These are phyloP conservation scores for Lepidotrigona ventralis DNA, from an alignment of 1,140 invertebrate genomes.

Conservation along the genomic window DNA sequence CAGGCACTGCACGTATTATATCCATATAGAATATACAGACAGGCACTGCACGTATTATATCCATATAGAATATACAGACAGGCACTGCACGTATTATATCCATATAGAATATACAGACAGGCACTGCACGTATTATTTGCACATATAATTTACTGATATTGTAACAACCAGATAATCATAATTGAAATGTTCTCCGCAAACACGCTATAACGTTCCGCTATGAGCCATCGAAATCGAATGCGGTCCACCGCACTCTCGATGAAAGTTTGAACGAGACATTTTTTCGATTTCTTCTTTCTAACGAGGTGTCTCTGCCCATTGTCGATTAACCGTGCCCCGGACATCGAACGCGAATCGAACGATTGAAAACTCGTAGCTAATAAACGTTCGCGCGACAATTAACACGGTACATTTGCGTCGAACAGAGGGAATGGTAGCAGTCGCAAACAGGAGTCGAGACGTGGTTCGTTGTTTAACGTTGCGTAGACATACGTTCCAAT, in stretches of 20 bases:
- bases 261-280: not conserved
- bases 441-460: not conserved
- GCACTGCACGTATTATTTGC: too few relatives aligned
- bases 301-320: too few relatives aligned
- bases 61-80: too few relatives aligned
- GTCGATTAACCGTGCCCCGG: not conserved
- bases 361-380: not conserved
- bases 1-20: too few relatives aligned
- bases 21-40: too few relatives aligned
- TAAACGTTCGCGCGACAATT: not conserved
- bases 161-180: not conserved
- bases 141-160: too few relatives aligned
- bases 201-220: rapidly evolving
- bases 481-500: not conserved
- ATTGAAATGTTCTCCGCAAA: not conserved
- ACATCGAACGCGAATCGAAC: not conserved
- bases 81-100: too few relatives aligned
- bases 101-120: too few relatives aligned
- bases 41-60: too few relatives aligned
- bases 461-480: not conserved
- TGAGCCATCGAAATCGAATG: not conserved
- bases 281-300: not conserved
- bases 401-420: not conserved
- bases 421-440: not conserved
- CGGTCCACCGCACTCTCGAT: not conserved